Percentiles rank a stretch among this genome's conserved stretches.
Conservation (phyloP, 2,888 invertebrate species). For the Stenchaetothrips biformis region DNA sequence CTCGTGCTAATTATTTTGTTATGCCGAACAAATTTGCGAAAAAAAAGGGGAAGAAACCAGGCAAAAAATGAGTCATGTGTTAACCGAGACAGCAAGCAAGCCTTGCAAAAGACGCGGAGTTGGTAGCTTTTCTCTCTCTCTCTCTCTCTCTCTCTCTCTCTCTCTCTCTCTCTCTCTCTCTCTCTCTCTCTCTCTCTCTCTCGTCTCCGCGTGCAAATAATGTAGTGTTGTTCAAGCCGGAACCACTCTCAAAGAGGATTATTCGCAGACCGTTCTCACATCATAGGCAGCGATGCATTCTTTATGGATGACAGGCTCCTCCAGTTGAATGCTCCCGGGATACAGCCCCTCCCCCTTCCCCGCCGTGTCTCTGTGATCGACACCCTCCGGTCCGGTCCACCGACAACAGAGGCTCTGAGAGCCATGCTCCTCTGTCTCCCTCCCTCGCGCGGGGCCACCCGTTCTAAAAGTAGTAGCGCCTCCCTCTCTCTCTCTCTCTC, state of each 20-base stretch:
- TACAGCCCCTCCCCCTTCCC: background rate
- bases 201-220: background rate
- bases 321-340: background rate
- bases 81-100: too few species aligned
- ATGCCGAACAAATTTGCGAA: too few species aligned
- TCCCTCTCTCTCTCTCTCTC: too few species aligned
- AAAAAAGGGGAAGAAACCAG: too few species aligned
- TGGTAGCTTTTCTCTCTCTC: background rate
- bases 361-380: background rate
- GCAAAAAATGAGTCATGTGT: too few species aligned
- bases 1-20: too few species aligned
- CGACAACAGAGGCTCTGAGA: slow-evolving; percentile 7
- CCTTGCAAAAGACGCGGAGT: background rate
- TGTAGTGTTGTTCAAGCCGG: background rate
- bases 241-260: slow-evolving; percentile 5
- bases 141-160: background rate
- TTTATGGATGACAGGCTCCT: background rate
- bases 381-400: slow-evolving; percentile 7
- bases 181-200: background rate
- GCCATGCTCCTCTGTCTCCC: background rate
- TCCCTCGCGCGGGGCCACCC: background rate
- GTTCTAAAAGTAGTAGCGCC: background rate
- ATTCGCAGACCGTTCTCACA: background rate
- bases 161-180: background rate
- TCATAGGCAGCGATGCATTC: slow-evolving; percentile 13